phyloP scores from a whole-genome alignment of 2,113 vertebrate genomes.

The Rallus limicola region DNA sequence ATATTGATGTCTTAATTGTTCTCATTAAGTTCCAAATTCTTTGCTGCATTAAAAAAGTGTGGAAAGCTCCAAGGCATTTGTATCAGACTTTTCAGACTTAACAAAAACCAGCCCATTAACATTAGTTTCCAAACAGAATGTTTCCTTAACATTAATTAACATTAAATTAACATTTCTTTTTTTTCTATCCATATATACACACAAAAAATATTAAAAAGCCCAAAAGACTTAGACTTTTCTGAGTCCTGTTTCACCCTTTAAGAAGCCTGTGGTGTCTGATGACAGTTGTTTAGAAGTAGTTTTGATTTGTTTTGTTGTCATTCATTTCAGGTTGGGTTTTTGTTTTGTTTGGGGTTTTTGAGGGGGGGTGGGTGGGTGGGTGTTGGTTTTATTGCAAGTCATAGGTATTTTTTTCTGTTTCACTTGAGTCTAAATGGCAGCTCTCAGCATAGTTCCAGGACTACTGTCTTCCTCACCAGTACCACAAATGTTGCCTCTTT shows the following conservation, averaged over 20 bases:
- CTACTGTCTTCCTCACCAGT: not conserved
- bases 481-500: not conserved
- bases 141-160: not conserved
- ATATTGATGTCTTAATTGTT: slow-evolving; percentile 41
- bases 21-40: slow-evolving; percentile 34
- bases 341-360: no score
- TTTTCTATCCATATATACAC: not conserved
- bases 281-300: not conserved
- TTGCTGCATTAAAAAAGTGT: not conserved
- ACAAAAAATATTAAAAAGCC: not conserved
- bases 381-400: not conserved
- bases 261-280: not conserved
- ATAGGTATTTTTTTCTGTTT: not conserved
- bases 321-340: no score
- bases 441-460: not conserved
- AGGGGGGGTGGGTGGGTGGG: no score
- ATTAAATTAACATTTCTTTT: no score
- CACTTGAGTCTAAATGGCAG: not conserved
- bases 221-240: not conserved
- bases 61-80: not conserved
- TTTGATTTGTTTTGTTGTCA: not conserved
- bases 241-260: not conserved
- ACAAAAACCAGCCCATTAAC: not conserved
- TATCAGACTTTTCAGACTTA: not conserved
- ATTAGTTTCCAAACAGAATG: not conserved